Base-by-base conservation (phyloP, 2,797 vertebrate species). In the Coilia nasus region DNA sequence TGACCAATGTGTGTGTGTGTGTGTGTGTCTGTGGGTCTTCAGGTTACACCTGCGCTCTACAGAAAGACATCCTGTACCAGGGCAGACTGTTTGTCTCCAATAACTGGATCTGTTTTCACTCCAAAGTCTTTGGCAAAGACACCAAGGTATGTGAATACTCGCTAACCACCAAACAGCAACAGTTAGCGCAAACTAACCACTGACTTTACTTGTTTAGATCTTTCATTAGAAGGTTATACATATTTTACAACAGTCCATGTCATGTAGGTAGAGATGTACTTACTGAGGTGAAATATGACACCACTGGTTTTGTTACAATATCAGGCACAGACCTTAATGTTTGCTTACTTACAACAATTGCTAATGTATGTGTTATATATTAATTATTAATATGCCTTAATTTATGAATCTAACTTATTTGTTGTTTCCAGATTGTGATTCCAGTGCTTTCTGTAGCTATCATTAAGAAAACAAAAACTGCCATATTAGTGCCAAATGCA, bases 61-160 rank as follows among this genome's bases (percentile, higher is more conserved):
- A 99, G 93, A 99, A 99, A 91, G 98, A 99, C 93, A 98, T 99
- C 85, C 92, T 98, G n/a, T 99, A 98, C 89, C 98, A 99, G 92
- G 98, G 98, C 47, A 96, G 97, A 47, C 94, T 99, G 88, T 99
- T 97, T 81, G 94, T 99, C 86, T 99, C 98, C 2, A 96, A 98
- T 85, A 97, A 98, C 92, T 99, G 98, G 98, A 97, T 99, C 94
- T 98, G 98, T 90, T 99, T 99, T 92, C 93, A 98, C 94, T 98
- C 98, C 86, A 99, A 97, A 90, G 98, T 99, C 88, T 99, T 99
- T 89, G 98, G 98, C 87, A 97, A 95, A 94, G 97, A 99, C 64
- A 99, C 96, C 1, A 99, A 98, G 97, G 98, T 99, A 89, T 56
- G 44, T 35, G 19, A 3, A 17, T 44, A 78, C 31, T 78, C 19